Conservation (phyloP, 1,140 invertebrate species). For the Campoletis sonorensis region DNA sequence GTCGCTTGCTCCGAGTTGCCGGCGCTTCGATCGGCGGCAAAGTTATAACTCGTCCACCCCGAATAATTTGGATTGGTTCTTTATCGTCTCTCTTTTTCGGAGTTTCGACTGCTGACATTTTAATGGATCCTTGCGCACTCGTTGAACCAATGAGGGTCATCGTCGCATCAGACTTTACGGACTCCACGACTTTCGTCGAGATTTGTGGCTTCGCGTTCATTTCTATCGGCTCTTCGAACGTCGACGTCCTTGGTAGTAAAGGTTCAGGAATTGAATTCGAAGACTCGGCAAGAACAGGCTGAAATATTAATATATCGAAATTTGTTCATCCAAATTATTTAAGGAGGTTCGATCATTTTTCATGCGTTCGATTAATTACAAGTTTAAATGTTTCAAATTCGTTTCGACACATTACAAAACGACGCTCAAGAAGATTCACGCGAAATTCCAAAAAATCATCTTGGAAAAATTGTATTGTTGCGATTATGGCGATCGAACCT, state of each 20-base stretch:
- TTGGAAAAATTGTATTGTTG: too few species aligned
- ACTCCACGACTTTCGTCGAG: slow-evolving; percentile 6
- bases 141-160: slow-evolving; percentile 26
- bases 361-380: too few species aligned
- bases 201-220: not conserved
- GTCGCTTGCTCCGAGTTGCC: slow-evolving; percentile 79
- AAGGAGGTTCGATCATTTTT: too few species aligned
- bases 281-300: slow-evolving; percentile 60
- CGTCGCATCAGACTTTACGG: slow-evolving; percentile 1
- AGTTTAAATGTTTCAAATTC: slow-evolving; percentile 47
- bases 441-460: too few species aligned
- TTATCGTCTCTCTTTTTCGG: slow-evolving; percentile 67
- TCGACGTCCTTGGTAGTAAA: slow-evolving; percentile 52
- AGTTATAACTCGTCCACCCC: slow-evolving; percentile 84
- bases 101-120: slow-evolving; percentile 41
- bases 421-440: too few species aligned
- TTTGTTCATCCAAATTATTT: too few species aligned
- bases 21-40: slow-evolving; percentile 88
- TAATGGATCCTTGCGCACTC: too few species aligned
- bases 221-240: slow-evolving; percentile 46
- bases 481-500: too few species aligned
- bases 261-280: slow-evolving; percentile 46
- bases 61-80: slow-evolving; percentile 83
- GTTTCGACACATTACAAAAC: too few species aligned
- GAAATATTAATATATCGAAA: slow-evolving; percentile 18